A percentile compares a stretch with the other conserved stretches of the same genome.
These are phyloP conservation scores for Drosophila sp. DNA, from an alignment of 1,140 invertebrate genomes.

Conservation along the genomic window DNA sequence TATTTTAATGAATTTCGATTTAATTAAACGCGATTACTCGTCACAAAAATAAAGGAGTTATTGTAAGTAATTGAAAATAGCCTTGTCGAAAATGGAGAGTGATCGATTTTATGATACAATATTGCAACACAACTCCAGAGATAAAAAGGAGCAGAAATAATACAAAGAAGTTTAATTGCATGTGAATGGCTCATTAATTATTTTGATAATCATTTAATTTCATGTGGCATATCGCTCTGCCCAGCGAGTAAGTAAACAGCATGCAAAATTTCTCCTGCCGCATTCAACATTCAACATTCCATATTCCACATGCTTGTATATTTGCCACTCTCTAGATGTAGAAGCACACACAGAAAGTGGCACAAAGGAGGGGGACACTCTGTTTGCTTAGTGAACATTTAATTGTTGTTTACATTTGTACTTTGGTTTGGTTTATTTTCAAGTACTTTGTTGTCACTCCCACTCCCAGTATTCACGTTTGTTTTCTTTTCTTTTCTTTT, in stretches of 20 bases:
- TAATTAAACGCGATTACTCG: too few species aligned
- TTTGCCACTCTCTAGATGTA: neutral
- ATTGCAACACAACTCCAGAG: too few species aligned
- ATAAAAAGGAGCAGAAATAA: neutral
- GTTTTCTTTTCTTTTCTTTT: too few species aligned
- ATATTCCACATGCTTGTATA: conserved; percentile 1
- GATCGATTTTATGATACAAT: too few species aligned
- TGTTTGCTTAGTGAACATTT: conserved; percentile 81
- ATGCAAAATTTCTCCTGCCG: neutral
- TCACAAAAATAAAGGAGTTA: too few species aligned
- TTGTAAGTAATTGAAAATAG: too few species aligned
- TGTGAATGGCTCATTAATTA: conserved; percentile 1
- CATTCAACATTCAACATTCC: conserved; percentile 6
- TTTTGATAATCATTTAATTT: conserved; percentile 28
- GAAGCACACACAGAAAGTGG: neutral
- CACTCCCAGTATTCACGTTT: neutral
- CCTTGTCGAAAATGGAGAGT: too few species aligned
- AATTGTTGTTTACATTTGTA: conserved; percentile 83
- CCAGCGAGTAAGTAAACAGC: conserved; percentile 3
- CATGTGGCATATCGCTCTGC: neutral
- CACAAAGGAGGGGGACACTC: conserved; percentile 7
- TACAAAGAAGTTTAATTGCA: conserved; percentile 3
- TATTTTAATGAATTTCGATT: too few species aligned
- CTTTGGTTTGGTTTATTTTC: conserved; percentile 76
- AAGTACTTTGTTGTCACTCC: conserved; percentile 40